phyloP scores from a whole-genome alignment of 2,797 vertebrate genomes.

The Loriculus beryllinus region DNA sequence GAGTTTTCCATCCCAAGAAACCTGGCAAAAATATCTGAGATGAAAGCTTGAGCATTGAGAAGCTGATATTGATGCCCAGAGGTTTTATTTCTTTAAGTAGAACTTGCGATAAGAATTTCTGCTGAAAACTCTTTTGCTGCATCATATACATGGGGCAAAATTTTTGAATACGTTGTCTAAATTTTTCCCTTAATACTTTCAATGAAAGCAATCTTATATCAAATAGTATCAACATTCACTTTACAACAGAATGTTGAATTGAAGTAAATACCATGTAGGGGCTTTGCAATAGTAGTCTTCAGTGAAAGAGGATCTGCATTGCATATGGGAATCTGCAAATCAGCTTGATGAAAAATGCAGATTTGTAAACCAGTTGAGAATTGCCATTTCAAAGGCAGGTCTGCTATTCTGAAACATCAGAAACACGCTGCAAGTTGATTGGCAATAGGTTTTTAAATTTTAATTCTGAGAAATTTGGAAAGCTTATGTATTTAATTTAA shows the following conservation, averaged over 20 bases:
- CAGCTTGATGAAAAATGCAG: neutral
- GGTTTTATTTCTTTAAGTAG: neutral
- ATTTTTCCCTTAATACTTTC: neutral
- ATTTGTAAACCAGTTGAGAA: neutral
- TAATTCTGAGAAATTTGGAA: neutral
- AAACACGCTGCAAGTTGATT: neutral
- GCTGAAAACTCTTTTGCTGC: neutral
- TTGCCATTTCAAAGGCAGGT: neutral
- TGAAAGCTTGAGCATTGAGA: neutral
- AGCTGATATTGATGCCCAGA: neutral
- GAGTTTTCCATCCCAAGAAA: neutral
- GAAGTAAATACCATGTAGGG: neutral
- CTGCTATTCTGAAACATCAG: neutral
- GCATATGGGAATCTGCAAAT: neutral
- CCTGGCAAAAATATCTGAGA: neutral
- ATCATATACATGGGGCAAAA: neutral
- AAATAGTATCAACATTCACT: neutral
- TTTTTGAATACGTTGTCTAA: neutral
- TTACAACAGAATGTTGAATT: neutral
- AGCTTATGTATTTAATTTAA: neutral
- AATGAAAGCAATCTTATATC: neutral
- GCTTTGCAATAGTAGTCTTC: neutral
- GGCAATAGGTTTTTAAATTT: neutral
- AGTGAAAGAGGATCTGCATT: neutral
- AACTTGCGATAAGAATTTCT: neutral